These are phyloP conservation scores for Tetraneura akinire DNA, from an alignment of 1,140 invertebrate species.

Conservation along the genomic window DNA sequence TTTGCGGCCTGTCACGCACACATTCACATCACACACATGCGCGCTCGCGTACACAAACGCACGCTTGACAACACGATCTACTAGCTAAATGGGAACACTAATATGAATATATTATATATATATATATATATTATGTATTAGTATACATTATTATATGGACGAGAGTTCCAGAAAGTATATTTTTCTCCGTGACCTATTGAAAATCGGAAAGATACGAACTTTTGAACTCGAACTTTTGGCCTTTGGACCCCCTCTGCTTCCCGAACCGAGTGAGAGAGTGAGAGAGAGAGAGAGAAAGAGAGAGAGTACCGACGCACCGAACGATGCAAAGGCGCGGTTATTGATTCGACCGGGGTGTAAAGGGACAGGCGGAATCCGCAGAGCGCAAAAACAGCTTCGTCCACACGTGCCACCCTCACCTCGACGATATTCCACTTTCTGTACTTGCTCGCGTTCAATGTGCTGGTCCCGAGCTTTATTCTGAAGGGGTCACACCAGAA, in stretches of 20 bases:
- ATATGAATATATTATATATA: too few relatives aligned
- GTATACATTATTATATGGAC: not conserved
- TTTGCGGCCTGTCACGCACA: not conserved
- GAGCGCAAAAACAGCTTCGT: slow-evolving; percentile 49
- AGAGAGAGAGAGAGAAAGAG: too few relatives aligned
- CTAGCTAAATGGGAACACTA: not conserved
- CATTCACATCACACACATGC: not conserved
- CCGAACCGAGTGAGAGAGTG: too few relatives aligned
- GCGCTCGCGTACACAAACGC: not conserved
- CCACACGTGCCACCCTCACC: not conserved
- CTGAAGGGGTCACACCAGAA: slow-evolving; percentile 14
- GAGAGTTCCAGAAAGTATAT: not conserved
- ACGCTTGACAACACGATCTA: not conserved
- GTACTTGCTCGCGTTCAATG: not conserved
- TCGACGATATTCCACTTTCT: slow-evolving; percentile 25
- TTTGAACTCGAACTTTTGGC: slow-evolving; percentile 51
- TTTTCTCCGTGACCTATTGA: slow-evolving; percentile 43
- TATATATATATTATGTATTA: not conserved
- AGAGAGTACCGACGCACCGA: not conserved
- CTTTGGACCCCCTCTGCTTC: slow-evolving; percentile 12
- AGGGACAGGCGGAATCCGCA: slow-evolving; percentile 1
- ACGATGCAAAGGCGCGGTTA: slow-evolving; percentile 17
- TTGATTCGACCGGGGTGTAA: not conserved
- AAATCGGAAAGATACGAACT: slow-evolving; percentile 24
- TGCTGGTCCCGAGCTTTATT: not conserved